Evolutionary conservation across 2,113 vertebrate genomes (phyloP).

Genomic region (Tyto alba): DNA sequence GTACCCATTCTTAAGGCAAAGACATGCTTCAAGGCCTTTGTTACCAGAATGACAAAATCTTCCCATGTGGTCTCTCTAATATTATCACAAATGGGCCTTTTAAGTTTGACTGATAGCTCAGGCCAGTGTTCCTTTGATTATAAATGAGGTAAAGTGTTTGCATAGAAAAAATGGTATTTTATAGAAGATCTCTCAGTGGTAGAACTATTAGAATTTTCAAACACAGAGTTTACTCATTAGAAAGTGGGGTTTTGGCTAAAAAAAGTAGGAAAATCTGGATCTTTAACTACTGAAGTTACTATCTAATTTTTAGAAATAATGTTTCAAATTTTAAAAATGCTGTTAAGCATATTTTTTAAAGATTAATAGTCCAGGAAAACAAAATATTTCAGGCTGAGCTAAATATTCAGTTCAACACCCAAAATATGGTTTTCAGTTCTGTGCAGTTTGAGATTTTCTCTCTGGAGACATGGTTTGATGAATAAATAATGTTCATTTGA

Average conservation of each 20-base stretch:
- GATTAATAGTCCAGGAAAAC: not conserved
- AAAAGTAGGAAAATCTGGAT: not conserved
- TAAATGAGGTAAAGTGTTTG: conserved; percentile 3
- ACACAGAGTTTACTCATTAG: not conserved
- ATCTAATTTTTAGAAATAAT: not conserved
- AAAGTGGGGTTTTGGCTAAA: not conserved
- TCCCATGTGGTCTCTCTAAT: not conserved
- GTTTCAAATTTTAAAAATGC: not conserved
- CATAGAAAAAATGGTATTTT: not conserved
- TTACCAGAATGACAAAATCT: not conserved
- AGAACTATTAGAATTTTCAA: not conserved
- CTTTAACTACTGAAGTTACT: not conserved
- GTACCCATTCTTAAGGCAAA: not conserved
- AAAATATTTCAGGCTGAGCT: not conserved
- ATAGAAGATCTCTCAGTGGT: not conserved
- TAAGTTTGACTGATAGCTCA: not conserved
- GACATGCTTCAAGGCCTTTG: conserved; percentile 5
- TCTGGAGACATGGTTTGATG: not conserved
- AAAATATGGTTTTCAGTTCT: not conserved
- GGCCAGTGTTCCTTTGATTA: not conserved
- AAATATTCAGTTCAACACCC: not conserved
- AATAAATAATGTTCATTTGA: not conserved
- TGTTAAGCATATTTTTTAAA: not conserved
- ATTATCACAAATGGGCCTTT: conserved; percentile 19
- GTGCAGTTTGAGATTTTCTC: not conserved